Conservation (phyloP, 1,140 invertebrate species). For the Teleogryllus occipitalis region DNA sequence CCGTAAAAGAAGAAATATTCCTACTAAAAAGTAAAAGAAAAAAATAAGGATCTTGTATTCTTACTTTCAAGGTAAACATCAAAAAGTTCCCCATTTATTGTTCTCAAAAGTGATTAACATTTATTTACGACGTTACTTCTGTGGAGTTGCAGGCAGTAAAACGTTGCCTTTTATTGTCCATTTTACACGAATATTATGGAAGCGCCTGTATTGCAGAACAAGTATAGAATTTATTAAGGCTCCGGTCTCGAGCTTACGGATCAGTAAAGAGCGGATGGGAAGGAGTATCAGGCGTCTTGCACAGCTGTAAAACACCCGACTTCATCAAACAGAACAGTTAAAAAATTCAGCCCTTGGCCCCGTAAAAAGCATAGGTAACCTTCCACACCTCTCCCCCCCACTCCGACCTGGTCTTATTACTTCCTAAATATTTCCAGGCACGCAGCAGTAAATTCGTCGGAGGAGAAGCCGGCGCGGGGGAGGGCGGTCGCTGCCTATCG, state of each 20-base stretch:
- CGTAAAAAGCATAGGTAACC: neutral
- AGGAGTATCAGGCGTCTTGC: neutral
- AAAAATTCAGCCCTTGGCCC: neutral
- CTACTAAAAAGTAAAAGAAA: neutral
- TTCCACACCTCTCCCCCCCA: neutral
- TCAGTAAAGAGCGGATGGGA: neutral
- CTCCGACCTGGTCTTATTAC: neutral
- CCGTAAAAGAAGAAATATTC: neutral
- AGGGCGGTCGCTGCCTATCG: neutral
- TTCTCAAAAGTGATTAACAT: neutral
- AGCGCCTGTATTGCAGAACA: neutral
- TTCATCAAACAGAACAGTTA: conserved; percentile 5
- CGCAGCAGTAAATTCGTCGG: neutral
- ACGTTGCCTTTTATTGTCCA: neutral
- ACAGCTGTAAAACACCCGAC: neutral
- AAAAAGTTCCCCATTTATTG: neutral
- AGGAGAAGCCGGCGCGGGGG: neutral
- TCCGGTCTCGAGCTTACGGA: neutral
- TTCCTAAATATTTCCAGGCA: neutral
- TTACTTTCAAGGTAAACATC: neutral
- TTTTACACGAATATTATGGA: conserved; percentile 5
- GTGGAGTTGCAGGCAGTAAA: neutral
- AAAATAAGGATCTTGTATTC: neutral
- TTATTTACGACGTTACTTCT: neutral
- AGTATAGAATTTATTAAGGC: conserved; percentile 3